Base-by-base conservation (phyloP, 2,888 invertebrate species). In the Pterobdella sp. region DNA sequence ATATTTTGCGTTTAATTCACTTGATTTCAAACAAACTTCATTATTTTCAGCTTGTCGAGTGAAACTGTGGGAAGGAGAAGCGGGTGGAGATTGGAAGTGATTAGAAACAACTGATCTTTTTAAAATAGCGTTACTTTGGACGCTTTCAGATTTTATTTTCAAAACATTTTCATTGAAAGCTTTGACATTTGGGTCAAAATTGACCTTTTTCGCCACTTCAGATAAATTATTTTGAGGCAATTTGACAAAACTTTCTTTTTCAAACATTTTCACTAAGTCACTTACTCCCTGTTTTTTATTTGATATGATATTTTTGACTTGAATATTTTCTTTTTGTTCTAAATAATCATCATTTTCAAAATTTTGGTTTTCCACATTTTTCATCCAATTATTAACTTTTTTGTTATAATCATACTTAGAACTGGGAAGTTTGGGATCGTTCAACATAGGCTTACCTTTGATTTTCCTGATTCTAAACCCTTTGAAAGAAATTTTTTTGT, bases 251-350 rank as follows among this genome's bases (percentile, higher is more conserved):
- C 60, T 22, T 7, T 7, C n/a, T 26, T 26, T 26, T 56, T 56
- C n/a, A 26, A 22, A 56, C 60, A 4, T 56, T n/a, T 56, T 56
- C 60, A 56, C n/a, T 22, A 56, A 56, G n/a, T 56, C 60, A 56
- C 7, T 7, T 26, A 56, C n/a, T n/a, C 60, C 60, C n/a, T n/a
- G n/a, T n/a, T n/a, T n/a, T n/a, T n/a, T n/a, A n/a, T n/a, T n/a
- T n/a, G n/a, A n/a, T n/a, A n/a, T n/a, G n/a, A n/a, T n/a, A n/a
- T n/a, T n/a, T n/a, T n/a, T n/a, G n/a, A n/a, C n/a, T 56, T n/a
- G n/a, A 14, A 22, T 26, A 56, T 3, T 7, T 26, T n/a, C 60
- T 56, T n/a, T 26, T 26, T 56, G 18, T 4, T 7, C 7, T 4
- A 14, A n/a, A 56, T 4, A 56, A 22, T 56, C 60, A 14, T 14